These are phyloP conservation scores for Pampusana beccarii DNA, from an alignment of 2,113 vertebrate genomes.

Conservation along the genomic window DNA sequence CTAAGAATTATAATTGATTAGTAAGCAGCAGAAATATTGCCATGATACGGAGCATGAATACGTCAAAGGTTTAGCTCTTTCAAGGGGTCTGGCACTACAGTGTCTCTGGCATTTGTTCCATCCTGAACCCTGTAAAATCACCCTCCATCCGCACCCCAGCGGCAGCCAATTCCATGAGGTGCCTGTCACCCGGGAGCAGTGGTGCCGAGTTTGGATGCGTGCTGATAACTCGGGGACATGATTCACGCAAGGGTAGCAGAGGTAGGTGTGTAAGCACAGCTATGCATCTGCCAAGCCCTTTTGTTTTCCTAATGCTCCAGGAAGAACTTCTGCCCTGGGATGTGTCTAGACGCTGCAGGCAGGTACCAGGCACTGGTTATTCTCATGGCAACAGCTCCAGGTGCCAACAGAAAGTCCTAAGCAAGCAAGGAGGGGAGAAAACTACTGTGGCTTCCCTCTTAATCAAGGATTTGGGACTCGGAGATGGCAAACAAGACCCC, in stretches of 20 bases:
- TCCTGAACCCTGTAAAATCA: rapidly evolving
- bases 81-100: background rate
- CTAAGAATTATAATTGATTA: conserved; percentile 51
- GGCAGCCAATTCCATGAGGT: background rate
- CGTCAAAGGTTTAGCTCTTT: background rate
- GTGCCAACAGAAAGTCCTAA: background rate
- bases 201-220: rapidly evolving
- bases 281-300: background rate
- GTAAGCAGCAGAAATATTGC: conserved; percentile 32
- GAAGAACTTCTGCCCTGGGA: conserved; percentile 1
- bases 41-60: rapidly evolving
- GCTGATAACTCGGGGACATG: rapidly evolving
- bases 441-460: background rate
- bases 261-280: background rate
- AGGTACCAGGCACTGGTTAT: background rate
- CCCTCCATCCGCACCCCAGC: background rate
- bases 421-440: background rate
- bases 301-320: background rate
- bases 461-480: background rate
- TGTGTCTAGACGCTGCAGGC: background rate
- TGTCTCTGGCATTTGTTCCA: background rate
- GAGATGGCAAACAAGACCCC: background rate
- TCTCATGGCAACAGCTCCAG: background rate
- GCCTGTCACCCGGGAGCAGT: background rate
- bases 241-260: background rate